Conservation (phyloP, 2,113 vertebrate species). For the Tyrannus savana region DNA sequence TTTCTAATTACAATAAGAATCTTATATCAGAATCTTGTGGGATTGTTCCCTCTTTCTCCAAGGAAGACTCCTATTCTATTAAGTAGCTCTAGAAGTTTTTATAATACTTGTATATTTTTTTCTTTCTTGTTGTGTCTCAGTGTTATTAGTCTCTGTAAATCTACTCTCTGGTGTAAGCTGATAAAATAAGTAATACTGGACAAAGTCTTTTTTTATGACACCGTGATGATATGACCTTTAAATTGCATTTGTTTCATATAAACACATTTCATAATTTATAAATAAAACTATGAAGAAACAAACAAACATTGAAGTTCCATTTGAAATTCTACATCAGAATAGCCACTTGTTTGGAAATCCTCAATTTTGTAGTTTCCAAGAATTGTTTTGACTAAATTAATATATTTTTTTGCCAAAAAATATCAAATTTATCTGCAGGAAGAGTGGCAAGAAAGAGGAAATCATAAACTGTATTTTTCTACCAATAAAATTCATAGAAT, state of each 20-base stretch:
- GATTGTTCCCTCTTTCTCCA: not conserved
- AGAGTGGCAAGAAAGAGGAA: not conserved
- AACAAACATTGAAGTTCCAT: not conserved
- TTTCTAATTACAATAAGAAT: not conserved
- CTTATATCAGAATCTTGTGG: not conserved
- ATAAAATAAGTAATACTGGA: not conserved
- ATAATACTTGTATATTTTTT: not conserved
- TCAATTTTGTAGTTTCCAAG: not conserved
- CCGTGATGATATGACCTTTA: not conserved
- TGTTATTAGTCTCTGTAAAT: not conserved
- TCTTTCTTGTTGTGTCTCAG: not conserved
- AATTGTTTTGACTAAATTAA: not conserved
- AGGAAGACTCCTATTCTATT: not conserved
- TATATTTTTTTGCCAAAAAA: not conserved
- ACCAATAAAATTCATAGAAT: not conserved
- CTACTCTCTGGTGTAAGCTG: not conserved
- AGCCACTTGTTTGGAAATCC: not conserved
- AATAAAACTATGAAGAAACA: not conserved
- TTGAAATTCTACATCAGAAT: not conserved
- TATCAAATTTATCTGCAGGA: not conserved
- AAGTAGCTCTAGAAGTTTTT: not conserved
- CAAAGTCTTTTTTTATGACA: not conserved
- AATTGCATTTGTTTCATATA: not conserved
- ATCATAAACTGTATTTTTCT: not conserved
- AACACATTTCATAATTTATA: not conserved